These are phyloP conservation scores for Stenodera caucasica DNA, from an alignment of 2,888 invertebrate genomes.

Conservation along the genomic window DNA sequence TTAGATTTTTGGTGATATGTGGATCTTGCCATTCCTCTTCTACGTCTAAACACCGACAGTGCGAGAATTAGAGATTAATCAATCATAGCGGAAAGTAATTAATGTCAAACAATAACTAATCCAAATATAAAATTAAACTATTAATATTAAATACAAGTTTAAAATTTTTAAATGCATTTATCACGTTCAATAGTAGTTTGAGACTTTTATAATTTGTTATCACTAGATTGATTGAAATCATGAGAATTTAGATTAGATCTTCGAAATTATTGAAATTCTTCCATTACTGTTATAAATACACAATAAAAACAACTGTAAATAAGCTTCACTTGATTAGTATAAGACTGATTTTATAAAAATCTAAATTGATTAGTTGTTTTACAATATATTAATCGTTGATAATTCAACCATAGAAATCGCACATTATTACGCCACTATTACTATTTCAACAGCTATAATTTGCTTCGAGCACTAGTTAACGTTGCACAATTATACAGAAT, in stretches of 20 bases:
- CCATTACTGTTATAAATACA: constrained; percentile 11
- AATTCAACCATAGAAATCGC: neutral
- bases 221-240: neutral
- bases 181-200: constrained; percentile 7
- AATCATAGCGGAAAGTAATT: constrained; percentile 23
- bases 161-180: neutral
- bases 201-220: constrained; percentile 1
- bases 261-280: constrained; percentile 17
- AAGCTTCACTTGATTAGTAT: constrained; percentile 29
- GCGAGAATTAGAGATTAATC: constrained; percentile 3
- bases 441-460: neutral
- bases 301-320: constrained; percentile 20
- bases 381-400: neutral
- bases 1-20: constrained; percentile 14
- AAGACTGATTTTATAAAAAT: constrained; percentile 29
- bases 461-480: constrained; percentile 19
- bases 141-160: constrained; percentile 9
- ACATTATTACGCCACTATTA: neutral
- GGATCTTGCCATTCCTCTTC: constrained; percentile 12
- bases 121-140: constrained; percentile 5
- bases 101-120: constrained; percentile 18
- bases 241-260: constrained; percentile 3
- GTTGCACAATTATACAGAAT: constrained; percentile 6
- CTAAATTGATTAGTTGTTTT: constrained; percentile 14
- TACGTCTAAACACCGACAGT: constrained; percentile 12